A percentile compares a stretch with the other conserved stretches of the same genome.
These are phyloP conservation scores for Antedon bifida DNA, from an alignment of 35 echinoderm and acorn worm genomes.

Conservation along the genomic window DNA sequence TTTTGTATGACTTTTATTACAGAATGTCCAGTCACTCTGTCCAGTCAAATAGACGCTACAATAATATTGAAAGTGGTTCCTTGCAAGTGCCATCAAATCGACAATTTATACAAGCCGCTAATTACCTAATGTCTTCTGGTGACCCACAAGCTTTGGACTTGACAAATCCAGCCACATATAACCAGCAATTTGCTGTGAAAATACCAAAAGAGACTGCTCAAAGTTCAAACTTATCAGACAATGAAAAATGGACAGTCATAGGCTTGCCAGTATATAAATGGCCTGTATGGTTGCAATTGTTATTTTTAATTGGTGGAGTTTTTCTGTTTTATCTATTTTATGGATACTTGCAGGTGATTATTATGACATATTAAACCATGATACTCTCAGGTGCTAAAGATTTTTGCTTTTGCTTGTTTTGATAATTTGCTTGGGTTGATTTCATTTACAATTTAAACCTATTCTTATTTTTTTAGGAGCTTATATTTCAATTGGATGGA, in stretches of 20 bases:
- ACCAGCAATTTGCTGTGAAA: background rate
- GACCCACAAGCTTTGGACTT: background rate
- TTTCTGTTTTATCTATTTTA: conserved; percentile 92
- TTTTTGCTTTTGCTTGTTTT: no score
- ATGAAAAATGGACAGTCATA: conserved; percentile 12
- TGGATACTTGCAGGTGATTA: conserved; percentile 92
- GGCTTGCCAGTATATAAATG: conserved; percentile 37
- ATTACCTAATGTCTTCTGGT: background rate
- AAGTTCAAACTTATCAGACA: background rate
- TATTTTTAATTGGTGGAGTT: conserved; percentile 42
- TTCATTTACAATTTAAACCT: no score
- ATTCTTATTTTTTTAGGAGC: conserved; percentile 23
- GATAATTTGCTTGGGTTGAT: no score
- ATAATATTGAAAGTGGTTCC: background rate
- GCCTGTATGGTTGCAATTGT: conserved; percentile 26
- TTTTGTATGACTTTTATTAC: no score
- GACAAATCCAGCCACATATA: background rate
- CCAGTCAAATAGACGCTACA: background rate
- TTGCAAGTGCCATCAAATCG: background rate
- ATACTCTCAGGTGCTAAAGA: no score
- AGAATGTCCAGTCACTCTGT: background rate
- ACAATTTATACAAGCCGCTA: background rate
- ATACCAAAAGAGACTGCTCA: background rate
- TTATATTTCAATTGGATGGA: conserved; percentile 59
- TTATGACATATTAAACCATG: no score